Evolutionary conservation across 2,797 vertebrate genomes (phyloP), one percentile per base, ranked within the genome.

Genomic region (Helicolenus hilgendorfi): DNA sequence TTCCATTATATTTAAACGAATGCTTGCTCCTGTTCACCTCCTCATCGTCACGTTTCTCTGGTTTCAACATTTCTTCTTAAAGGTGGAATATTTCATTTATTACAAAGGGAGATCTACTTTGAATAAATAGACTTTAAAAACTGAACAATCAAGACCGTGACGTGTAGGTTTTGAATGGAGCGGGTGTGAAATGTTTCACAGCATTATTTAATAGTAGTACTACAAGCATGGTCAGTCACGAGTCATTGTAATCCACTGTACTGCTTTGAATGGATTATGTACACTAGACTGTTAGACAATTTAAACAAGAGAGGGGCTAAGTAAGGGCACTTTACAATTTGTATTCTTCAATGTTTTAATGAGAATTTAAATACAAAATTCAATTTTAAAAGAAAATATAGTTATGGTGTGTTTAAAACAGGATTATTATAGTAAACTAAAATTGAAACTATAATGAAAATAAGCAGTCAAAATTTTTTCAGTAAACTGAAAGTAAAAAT

Each of bases 241-340:
- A 33, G 53, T 79, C 56, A 45, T 18, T 22, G 35, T 85, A 89
- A 89, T 92, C 74, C 55, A 81, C 20, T 59, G 77, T 63, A 62
- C 41, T 55, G 72, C 15, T 91, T 79, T 89, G 60, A 91, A 86
- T 84, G 76, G 84, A 93, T 92, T 87, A 85, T 7, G 27, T 24
- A 53, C 35, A 56, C 14, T 3, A 29, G 60, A 18, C 55, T 58
- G 62, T 81, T 67, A 87, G 53, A 38, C 77, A 72, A 69, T 79
- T 85, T 82, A 65, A 72, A 75, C 22, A 41, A 53, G 53, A 62
- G 10, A 18, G 8, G 14, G 31, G 13, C 11, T 24, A 20, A n/a
- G 26, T 55, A 13, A 60, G 15, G 22, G 3, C 13, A 72, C 11
- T 13, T 41, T 53, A 22, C 4, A 4, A 18, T 55, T 24, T 45